These are phyloP conservation scores for Ommatoiulus sabulosus DNA, from an alignment of 2,888 invertebrate genomes.

Conservation along the genomic window DNA sequence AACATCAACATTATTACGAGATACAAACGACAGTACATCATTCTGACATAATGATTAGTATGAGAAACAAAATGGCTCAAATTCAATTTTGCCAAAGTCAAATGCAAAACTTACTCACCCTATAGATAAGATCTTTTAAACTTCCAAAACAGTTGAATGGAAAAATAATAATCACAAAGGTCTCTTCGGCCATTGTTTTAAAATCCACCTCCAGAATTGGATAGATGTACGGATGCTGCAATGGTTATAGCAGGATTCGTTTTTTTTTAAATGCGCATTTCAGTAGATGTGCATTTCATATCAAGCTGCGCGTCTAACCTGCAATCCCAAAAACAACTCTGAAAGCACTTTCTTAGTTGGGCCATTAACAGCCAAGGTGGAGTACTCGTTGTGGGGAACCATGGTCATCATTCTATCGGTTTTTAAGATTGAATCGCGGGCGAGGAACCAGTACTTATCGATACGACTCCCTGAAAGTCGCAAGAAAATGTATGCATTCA, in stretches of 20 bases:
- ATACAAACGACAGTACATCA: background rate
- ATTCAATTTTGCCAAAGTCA: background rate
- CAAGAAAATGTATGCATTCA: background rate
- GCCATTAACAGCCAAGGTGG: constrained; percentile 77
- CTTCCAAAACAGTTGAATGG: constrained; percentile 88
- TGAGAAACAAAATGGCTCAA: background rate
- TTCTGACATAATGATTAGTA: too few species aligned
- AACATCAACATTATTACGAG: background rate
- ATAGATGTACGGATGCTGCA: constrained; percentile 91
- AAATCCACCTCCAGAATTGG: constrained; percentile 89
- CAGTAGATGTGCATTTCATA: background rate
- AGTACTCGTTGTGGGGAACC: constrained; percentile 70
- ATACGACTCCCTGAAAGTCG: constrained; percentile 76
- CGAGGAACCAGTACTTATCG: constrained; percentile 92
- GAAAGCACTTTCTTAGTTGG: constrained; percentile 78
- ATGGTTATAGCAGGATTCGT: constrained; percentile 15
- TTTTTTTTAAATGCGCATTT: background rate
- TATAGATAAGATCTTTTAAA: constrained; percentile 89
- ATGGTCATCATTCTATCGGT: constrained; percentile 82
- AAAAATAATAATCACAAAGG: constrained; percentile 78
- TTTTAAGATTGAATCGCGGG: constrained; percentile 83
- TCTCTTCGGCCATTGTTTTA: constrained; percentile 68
- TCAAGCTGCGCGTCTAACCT: constrained; percentile 38
- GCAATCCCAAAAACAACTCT: constrained; percentile 82
- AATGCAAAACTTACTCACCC: constrained; percentile 71